Conservation (phyloP, 2,113 vertebrate genomes). For the Alosa alosa region DNA sequence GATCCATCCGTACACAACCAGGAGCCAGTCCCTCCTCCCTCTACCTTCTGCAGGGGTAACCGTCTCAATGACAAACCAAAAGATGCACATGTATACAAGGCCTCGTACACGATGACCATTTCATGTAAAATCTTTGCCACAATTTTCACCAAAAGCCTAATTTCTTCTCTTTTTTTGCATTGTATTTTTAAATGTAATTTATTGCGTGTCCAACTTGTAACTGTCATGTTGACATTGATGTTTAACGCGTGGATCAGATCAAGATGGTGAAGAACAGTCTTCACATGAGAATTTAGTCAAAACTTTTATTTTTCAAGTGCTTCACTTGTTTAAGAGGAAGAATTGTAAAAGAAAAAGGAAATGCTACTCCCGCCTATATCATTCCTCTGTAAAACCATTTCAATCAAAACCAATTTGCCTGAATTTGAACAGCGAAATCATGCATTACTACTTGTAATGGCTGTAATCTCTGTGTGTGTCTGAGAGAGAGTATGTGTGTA, state of each 20-base stretch:
- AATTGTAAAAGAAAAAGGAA: neutral
- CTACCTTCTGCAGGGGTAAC: neutral
- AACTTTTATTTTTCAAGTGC: conserved; percentile 9
- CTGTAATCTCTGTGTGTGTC: neutral
- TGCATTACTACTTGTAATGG: conserved; percentile 7
- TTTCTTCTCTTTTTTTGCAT: neutral
- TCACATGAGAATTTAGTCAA: neutral
- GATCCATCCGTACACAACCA: neutral
- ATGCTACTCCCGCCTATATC: neutral
- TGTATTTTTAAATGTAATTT: neutral
- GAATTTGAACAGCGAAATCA: conserved; percentile 7
- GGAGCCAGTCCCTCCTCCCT: neutral
- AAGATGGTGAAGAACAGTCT: neutral
- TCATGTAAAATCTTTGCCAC: conserved; percentile 8
- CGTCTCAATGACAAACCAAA: neutral
- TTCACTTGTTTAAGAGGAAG: conserved; percentile 1
- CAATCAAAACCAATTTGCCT: conserved; percentile 19
- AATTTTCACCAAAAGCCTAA: conserved; percentile 15
- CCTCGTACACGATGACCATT: neutral
- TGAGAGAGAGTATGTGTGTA: neutral
- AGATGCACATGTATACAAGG: conserved; percentile 9
- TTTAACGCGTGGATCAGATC: neutral
- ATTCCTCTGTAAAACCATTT: conserved; percentile 7
- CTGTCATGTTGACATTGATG: conserved; percentile 16
- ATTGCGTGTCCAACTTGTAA: conserved; percentile 4